These are phyloP conservation scores for Plagodis pulveraria DNA, from an alignment of 2,888 invertebrate genomes.

Conservation along the genomic window DNA sequence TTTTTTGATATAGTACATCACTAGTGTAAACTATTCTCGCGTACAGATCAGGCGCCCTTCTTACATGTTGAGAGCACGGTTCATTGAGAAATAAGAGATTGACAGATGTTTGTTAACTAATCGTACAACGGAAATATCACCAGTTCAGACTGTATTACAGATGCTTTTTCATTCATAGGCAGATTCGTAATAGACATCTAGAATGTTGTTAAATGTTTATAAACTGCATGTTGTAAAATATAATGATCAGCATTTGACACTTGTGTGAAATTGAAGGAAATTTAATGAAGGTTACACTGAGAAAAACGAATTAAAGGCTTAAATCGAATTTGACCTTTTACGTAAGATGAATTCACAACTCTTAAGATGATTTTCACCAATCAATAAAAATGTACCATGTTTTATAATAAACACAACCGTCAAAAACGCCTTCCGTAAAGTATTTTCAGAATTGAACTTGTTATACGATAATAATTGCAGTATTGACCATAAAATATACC, in stretches of 20 bases:
- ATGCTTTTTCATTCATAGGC: neutral
- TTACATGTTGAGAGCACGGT: conserved; percentile 40
- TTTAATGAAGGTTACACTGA: no score
- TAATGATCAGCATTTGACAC: conserved; percentile 18
- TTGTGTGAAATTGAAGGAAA: conserved; percentile 5
- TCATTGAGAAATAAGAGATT: conserved; percentile 52
- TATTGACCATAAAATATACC: no score
- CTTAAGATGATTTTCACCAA: no score
- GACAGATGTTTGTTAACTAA: conserved; percentile 38
- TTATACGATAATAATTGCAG: no score
- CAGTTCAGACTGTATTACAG: neutral
- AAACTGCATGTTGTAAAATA: conserved; percentile 9
- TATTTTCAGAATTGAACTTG: no score
- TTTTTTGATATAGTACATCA: conserved; percentile 19
- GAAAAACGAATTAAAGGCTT: no score
- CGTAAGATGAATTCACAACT: no score
- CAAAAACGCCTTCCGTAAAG: no score
- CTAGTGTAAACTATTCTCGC: conserved; percentile 53
- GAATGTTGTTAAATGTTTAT: neutral
- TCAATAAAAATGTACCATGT: no score
- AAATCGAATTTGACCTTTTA: no score
- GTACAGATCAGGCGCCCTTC: conserved; percentile 55
- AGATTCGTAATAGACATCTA: no score
- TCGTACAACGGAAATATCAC: conserved; percentile 17
- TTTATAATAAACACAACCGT: no score